These are phyloP conservation scores for Colostygia pectinataria DNA, from an alignment of 2,888 invertebrate genomes.

Conservation along the genomic window DNA sequence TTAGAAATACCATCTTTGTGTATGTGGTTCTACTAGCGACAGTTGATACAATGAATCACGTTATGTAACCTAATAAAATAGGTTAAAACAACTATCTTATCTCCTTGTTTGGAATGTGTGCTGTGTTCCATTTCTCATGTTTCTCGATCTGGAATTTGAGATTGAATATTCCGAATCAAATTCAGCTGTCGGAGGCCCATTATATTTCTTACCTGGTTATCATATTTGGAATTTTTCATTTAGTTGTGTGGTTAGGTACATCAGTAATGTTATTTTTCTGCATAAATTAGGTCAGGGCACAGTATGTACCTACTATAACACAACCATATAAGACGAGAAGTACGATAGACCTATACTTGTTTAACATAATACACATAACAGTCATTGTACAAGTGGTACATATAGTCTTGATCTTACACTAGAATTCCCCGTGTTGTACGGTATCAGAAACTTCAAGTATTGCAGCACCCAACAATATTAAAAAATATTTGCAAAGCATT, in stretches of 20 bases:
- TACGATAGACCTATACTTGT: neutral
- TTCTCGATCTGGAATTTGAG: constrained; percentile 9
- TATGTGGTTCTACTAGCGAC: neutral
- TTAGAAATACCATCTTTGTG: neutral
- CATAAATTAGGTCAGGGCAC: no score
- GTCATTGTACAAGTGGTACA: no score
- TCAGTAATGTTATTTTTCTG: no score
- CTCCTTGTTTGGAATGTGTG: constrained; percentile 13
- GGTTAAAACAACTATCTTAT: constrained; percentile 12
- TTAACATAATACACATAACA: constrained; percentile 3
- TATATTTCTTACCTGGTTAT: neutral
- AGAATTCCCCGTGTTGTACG: no score
- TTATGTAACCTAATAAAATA: constrained; percentile 13
- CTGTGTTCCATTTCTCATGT: constrained; percentile 13
- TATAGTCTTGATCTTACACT: no score
- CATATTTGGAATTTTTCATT: neutral
- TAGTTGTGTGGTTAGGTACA: neutral
- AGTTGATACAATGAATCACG: constrained; percentile 13
- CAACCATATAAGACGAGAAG: no score
- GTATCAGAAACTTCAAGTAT: no score
- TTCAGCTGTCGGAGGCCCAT: neutral
- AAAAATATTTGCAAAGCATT: no score
- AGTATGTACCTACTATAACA: no score
- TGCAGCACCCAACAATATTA: no score
- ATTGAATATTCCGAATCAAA: neutral